Base-by-base conservation (phyloP, 2,888 invertebrate genomes). In the Bhutanitis thaidina region DNA sequence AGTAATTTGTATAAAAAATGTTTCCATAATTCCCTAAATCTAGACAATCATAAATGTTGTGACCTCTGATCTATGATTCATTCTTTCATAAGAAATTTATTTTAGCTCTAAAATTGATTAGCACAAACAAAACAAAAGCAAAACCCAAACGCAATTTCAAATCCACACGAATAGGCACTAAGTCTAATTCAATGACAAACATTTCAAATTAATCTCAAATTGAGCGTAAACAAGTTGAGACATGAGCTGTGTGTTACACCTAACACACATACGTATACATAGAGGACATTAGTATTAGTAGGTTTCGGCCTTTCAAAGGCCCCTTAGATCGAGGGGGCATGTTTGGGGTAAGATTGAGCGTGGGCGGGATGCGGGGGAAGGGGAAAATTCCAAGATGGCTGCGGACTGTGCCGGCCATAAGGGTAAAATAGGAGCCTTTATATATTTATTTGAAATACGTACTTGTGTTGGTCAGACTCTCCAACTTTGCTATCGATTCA, bases 261-360 rank as follows among this genome's bases (percentile, higher is more conserved):
- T 56, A 60, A 59, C 65, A 64, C 63, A 59, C 65, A 64, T 62
- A 60, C 57, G 58, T 58, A 69, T 78, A 75, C 76, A 74, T 77
- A 75, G 74, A 80, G 82, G 78, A 80, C 86, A 88, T 87, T 86
- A 88, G 88, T 87, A 88, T 88, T 88, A 89, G 87, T 83, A 72
- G 77, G 84, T 77, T 88, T 89, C 87, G 87, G 87, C 84, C 84
- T 84, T 85, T 82, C 67, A 82, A 80, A 82, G 80, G 78, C 86
- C 85, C 87, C 86, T 85, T 80, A 78, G 80, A 81, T 84, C 79
- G 84, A 74, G 87, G 84, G 81, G 86, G 80, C 75, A 79, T 72
- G 81, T 81, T 80, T 74, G 83, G 86, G 85, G 86, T 84, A 85
- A 84, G 84, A 82, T 78, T 77, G 79, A 77, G 82, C 76, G 87